Evolutionary conservation across 2,888 invertebrate genomes (phyloP), one percentile per base, ranked within the genome.

Genomic region (Xanthia icteritia): DNA sequence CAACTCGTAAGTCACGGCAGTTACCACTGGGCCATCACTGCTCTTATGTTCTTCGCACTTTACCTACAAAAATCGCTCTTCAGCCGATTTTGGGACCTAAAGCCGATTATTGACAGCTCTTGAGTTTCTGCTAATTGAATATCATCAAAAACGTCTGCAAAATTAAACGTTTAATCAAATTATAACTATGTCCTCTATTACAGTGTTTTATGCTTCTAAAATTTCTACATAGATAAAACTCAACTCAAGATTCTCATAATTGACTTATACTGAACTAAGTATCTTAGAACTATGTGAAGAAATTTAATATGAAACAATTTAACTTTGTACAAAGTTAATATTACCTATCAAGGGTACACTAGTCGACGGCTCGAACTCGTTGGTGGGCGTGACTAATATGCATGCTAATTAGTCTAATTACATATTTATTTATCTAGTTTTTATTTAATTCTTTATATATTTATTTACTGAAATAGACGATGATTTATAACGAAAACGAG

Each of bases 241-340:
- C n/a, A n/a, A 9, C 23, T 15, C 13, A 61, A 67, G 42, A 39
- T 42, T 45, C 31, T 67, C 17, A 23, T 74, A 73, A 82, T 73
- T 63, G 27, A 67, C 73, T 83, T 48, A 73, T 23, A 66, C 58
- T 61, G 15, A 51, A 73, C 54, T 42, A 36, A 58, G 48, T 27
- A 77, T 36, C 15, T 64, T 36, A 56, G 51, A 73, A 67, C 48
- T 84, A 68, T 56, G 66, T 68, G 31, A 67, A 60, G 58, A 83
- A 73, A 69, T 70, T 73, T 45, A 73, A 70, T 70, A 78, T 70
- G 61, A 73, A 45, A 56, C 51, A 84, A 84, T 80, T 80, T 58
- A 75, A 80, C 81, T 82, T 82, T 15, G 63, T 36, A 1, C 64
- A 9, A 68, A 68, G 64, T 65, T 68, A 56, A 61, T 68, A 31